Percentiles rank a stretch among this genome's conserved stretches.
Evolutionary conservation across 2,797 vertebrate genomes (phyloP).

Genomic region (Takifugu ocellatus): DNA sequence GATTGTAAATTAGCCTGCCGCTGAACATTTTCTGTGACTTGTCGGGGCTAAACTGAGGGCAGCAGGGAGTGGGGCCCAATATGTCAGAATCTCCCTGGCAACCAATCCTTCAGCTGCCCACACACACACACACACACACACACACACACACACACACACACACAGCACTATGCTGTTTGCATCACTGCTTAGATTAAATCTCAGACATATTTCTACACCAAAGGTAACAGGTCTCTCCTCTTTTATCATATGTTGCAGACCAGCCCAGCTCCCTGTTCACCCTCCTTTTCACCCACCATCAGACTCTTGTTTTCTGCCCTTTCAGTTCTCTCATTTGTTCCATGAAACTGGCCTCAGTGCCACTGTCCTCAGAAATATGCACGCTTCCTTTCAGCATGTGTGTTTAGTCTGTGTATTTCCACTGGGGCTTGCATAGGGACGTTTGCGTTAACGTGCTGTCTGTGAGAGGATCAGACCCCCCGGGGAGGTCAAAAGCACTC

Average conservation of each 20-base stretch:
- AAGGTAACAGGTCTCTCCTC: constrained; percentile 21
- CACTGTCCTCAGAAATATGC: constrained; percentile 17
- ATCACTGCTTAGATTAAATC: constrained; percentile 67
- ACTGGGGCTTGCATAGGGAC: constrained; percentile 8
- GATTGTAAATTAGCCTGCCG: constrained; percentile 72
- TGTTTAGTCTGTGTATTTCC: background rate
- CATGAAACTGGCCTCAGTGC: constrained; percentile 23
- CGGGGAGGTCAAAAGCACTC: constrained; percentile 45
- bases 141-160: constrained; percentile 21
- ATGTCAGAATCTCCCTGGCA: constrained; percentile 78
- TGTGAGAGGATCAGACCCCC: constrained; percentile 20
- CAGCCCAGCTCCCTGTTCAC: constrained; percentile 27
- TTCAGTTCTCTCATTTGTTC: constrained; percentile 16
- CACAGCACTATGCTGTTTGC: constrained; percentile 51
- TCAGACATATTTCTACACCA: constrained; percentile 45
- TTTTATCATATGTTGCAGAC: constrained; percentile 38
- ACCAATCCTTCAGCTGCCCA: constrained; percentile 75
- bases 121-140: constrained; percentile 28
- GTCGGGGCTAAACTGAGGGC: constrained; percentile 81
- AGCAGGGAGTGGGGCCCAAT: constrained; percentile 74
- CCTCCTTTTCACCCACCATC: constrained; percentile 17
- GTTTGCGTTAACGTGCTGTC: constrained; percentile 32
- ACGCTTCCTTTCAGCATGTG: constrained; percentile 5
- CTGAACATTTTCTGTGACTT: constrained; percentile 70
- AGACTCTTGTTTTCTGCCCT: constrained; percentile 16